A percentile compares a stretch with the other conserved stretches of the same genome.
phyloP scores from a whole-genome alignment of 2,113 vertebrate species.

The Pitta sordida region DNA sequence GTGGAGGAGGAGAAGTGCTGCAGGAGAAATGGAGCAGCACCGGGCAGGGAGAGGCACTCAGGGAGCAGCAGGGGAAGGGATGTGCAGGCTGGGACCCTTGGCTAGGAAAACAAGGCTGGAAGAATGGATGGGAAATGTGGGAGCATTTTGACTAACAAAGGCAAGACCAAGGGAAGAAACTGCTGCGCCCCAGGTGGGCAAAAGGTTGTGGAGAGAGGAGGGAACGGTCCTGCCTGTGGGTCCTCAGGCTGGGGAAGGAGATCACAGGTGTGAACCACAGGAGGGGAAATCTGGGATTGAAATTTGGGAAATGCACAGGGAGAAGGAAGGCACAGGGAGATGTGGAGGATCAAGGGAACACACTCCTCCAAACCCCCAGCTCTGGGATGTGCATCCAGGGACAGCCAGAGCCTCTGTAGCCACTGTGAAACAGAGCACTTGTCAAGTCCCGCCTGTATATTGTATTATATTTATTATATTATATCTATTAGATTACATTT shows the following conservation, averaged over 20 bases:
- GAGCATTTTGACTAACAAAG: not conserved
- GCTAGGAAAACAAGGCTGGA: not conserved
- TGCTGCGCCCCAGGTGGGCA: not conserved
- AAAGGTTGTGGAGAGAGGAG: not conserved
- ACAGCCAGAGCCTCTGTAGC: not conserved
- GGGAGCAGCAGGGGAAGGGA: rapidly evolving
- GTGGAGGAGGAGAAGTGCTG: not conserved
- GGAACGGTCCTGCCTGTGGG: rapidly evolving
- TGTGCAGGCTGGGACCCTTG: not conserved
- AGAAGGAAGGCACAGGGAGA: not conserved
- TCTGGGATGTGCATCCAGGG: not conserved
- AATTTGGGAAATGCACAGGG: no score
- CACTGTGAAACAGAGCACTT: not conserved
- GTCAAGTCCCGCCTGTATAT: not conserved
- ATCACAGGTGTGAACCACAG: not conserved
- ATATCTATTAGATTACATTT: not conserved
- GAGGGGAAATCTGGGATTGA: not conserved
- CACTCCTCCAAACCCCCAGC: not conserved
- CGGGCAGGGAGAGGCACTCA: not conserved
- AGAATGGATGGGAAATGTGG: not conserved
- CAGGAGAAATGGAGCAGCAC: rapidly evolving
- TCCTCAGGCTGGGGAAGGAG: not conserved
- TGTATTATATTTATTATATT: not conserved
- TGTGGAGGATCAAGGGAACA: rapidly evolving
- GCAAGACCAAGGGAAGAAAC: not conserved